A percentile compares a stretch with the other conserved stretches of the same genome.
phyloP scores from a whole-genome alignment of 2,888 invertebrate species.

The Eupithecia centaureata region DNA sequence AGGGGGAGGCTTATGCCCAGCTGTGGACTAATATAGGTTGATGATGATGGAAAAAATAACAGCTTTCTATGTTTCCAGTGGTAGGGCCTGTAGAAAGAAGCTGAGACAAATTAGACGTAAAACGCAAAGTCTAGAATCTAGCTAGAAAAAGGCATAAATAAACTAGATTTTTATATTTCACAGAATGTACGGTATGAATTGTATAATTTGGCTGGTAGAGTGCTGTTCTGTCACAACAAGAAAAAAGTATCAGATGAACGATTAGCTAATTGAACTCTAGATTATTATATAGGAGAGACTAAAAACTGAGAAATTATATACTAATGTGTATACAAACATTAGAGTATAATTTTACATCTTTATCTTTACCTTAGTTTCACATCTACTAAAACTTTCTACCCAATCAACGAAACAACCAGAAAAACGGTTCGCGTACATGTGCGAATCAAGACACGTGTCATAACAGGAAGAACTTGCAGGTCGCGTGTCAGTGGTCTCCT shows the following conservation, averaged over 20 bases:
- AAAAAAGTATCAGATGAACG: neutral
- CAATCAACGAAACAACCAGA: neutral
- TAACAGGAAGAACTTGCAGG: slow-evolving; percentile 69
- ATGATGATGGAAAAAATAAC: no score
- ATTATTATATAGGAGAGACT: no score
- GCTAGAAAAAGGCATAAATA: neutral
- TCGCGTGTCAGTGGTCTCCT: slow-evolving; percentile 73
- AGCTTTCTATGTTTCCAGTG: no score
- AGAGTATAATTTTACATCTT: no score
- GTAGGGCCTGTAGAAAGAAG: no score
- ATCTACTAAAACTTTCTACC: neutral
- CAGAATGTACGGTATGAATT: no score
- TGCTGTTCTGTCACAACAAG: neutral
- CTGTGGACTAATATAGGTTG: no score
- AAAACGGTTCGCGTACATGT: neutral
- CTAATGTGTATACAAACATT: no score
- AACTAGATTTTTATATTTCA: no score
- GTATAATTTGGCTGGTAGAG: neutral
- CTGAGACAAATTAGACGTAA: no score
- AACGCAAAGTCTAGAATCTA: neutral
- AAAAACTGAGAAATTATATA: no score
- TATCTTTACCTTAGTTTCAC: slow-evolving; percentile 18
- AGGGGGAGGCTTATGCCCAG: no score
- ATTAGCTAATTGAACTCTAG: neutral
- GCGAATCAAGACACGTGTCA: slow-evolving; percentile 66